phyloP scores from a whole-genome alignment of 2,888 invertebrate genomes.

The Lingula anatina region DNA sequence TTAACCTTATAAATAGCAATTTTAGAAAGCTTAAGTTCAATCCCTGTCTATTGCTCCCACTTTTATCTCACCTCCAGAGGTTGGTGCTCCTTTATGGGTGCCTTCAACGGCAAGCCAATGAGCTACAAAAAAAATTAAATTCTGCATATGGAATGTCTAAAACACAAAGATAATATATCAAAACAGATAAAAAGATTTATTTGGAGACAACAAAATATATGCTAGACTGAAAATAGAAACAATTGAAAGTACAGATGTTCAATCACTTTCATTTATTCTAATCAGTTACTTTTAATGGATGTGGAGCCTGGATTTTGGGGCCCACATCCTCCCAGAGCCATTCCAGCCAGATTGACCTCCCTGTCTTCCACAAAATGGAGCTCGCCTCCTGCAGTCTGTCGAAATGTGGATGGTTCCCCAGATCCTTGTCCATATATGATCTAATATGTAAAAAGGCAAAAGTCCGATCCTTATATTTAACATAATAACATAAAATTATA shows the following conservation, averaged over 20 bases:
- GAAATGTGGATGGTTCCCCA: conserved; percentile 33
- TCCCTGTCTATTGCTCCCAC: too few relatives aligned
- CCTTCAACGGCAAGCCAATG: conserved; percentile 50
- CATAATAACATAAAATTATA: too few relatives aligned
- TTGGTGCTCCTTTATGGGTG: conserved; percentile 23
- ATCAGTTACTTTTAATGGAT: conserved; percentile 37
- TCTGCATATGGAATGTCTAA: neutral
- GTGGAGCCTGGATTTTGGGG: conserved; percentile 35
- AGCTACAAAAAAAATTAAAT: conserved; percentile 23
- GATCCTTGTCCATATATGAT: conserved; percentile 44
- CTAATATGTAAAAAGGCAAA: too few relatives aligned
- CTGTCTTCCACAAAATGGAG: conserved; percentile 42
- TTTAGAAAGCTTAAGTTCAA: too few relatives aligned
- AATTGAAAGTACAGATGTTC: too few relatives aligned
- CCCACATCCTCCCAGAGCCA: conserved; percentile 27
- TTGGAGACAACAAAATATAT: too few relatives aligned
- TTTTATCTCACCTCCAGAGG: too few relatives aligned
- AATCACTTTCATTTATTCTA: too few relatives aligned
- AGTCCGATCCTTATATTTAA: too few relatives aligned
- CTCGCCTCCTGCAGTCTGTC: conserved; percentile 40
- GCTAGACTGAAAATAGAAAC: too few relatives aligned
- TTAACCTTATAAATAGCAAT: too few relatives aligned
- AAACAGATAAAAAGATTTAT: neutral
- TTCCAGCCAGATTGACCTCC: conserved; percentile 34
- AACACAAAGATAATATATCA: neutral